Evolutionary conservation across 2,888 invertebrate genomes (phyloP).

Genomic region (Drosophila diplacantha): DNA sequence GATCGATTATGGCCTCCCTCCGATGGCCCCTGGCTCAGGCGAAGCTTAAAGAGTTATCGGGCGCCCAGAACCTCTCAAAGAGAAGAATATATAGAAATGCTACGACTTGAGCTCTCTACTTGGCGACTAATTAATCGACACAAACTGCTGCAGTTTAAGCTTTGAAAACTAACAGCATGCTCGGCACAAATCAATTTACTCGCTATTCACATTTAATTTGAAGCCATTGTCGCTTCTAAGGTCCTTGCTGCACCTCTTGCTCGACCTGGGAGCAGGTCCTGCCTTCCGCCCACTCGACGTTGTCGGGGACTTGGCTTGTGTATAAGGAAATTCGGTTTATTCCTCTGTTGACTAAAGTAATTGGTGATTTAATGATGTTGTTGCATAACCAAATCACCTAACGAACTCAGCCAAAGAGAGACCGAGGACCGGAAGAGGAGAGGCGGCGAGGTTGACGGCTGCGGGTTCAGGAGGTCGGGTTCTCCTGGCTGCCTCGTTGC

Average conservation of each 20-base stretch:
- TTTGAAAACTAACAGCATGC: not conserved
- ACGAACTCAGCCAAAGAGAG: slow-evolving; percentile 51
- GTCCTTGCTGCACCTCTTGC: not conserved
- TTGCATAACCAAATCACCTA: slow-evolving; percentile 72
- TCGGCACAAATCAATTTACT: slow-evolving; percentile 21
- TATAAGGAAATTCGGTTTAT: slow-evolving; percentile 68
- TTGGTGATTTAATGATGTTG: slow-evolving; percentile 72
- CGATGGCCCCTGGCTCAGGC: not conserved
- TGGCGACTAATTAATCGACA: slow-evolving; percentile 21
- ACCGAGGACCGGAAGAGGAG: slow-evolving; percentile 8
- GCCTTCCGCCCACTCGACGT: slow-evolving; percentile 45
- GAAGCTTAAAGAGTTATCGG: not conserved
- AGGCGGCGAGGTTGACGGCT: slow-evolving; percentile 1
- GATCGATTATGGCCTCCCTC: not conserved
- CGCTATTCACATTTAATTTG: slow-evolving; percentile 38
- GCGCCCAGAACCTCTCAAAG: no score
- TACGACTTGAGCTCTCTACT: not conserved
- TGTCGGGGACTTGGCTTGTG: slow-evolving; percentile 39
- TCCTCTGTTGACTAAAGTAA: slow-evolving; percentile 70
- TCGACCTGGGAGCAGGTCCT: slow-evolving; percentile 4
- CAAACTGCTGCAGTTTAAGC: slow-evolving; percentile 12
- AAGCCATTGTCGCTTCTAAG: slow-evolving; percentile 20
- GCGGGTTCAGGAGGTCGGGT: slow-evolving; percentile 17
- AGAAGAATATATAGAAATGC: not conserved
- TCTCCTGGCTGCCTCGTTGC: slow-evolving; percentile 1